These are phyloP conservation scores for Phoenoteleia sp. DNA, from an alignment of 2,888 invertebrate genomes.

Conservation along the genomic window DNA sequence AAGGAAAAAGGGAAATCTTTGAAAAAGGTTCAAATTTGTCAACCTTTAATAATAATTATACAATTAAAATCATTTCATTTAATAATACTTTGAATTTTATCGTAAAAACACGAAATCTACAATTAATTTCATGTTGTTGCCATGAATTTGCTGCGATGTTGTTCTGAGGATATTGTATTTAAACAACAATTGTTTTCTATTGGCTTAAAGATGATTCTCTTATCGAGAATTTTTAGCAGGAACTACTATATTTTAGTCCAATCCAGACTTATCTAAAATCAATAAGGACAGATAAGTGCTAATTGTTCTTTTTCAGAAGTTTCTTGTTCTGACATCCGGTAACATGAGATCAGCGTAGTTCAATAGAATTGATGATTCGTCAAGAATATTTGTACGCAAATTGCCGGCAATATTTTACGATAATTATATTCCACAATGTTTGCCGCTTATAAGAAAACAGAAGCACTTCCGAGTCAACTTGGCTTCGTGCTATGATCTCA, in stretches of 20 bases:
- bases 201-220: too few species aligned
- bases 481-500: neutral
- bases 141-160: too few species aligned
- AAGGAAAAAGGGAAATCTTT: too few species aligned
- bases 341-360: slow-evolving; percentile 2
- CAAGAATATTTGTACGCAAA: slow-evolving; percentile 37
- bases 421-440: slow-evolving; percentile 30
- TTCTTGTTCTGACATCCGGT: slow-evolving; percentile 3
- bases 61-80: too few species aligned
- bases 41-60: too few species aligned
- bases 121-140: too few species aligned
- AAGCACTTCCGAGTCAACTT: slow-evolving; percentile 13
- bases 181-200: too few species aligned
- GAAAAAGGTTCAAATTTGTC: too few species aligned
- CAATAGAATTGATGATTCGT: slow-evolving; percentile 33
- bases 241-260: slow-evolving; percentile 12
- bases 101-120: too few species aligned
- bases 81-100: too few species aligned
- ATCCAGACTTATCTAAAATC: slow-evolving; percentile 43
- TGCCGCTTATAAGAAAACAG: neutral
- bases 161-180: too few species aligned
- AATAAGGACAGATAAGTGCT: slow-evolving; percentile 23
- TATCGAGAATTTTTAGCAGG: too few species aligned
- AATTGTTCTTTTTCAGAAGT: slow-evolving; percentile 25
- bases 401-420: slow-evolving; percentile 20